These are phyloP conservation scores for Melanotus villosus DNA, from an alignment of 2,888 invertebrate genomes.

Conservation along the genomic window DNA sequence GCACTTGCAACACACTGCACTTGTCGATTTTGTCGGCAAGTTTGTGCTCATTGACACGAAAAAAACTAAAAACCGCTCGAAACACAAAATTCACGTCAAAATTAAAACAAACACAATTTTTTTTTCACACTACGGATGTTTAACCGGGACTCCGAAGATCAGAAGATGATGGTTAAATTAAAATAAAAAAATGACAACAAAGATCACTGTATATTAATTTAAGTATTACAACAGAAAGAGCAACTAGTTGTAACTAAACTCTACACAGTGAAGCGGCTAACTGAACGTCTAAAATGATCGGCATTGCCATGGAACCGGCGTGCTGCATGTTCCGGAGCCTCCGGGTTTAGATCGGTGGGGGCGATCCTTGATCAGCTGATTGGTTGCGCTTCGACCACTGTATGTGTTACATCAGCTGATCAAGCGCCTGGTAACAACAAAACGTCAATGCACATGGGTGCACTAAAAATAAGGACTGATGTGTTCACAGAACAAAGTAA, in stretches of 20 bases:
- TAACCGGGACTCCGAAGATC: background rate
- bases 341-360: slow-evolving; percentile 29
- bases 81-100: background rate
- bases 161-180: background rate
- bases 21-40: slow-evolving; percentile 26
- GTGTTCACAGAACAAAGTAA: background rate
- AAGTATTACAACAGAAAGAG: slow-evolving; percentile 15
- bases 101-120: background rate
- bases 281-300: slow-evolving; percentile 41
- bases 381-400: slow-evolving; percentile 58
- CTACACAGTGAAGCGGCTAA: slow-evolving; percentile 45
- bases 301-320: slow-evolving; percentile 52
- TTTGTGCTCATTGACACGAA: slow-evolving; percentile 48
- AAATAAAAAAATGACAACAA: background rate
- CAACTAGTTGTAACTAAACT: slow-evolving; percentile 45
- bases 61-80: background rate
- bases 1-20: slow-evolving; percentile 38
- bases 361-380: slow-evolving; percentile 52
- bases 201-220: slow-evolving; percentile 36
- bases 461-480: slow-evolving; percentile 27
- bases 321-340: slow-evolving; percentile 45
- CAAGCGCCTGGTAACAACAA: slow-evolving; percentile 57
- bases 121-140: background rate
- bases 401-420: slow-evolving; percentile 59
- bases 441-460: slow-evolving; percentile 28